Conservation (phyloP, 2,888 invertebrate species). For the Lithophane leautieri region DNA sequence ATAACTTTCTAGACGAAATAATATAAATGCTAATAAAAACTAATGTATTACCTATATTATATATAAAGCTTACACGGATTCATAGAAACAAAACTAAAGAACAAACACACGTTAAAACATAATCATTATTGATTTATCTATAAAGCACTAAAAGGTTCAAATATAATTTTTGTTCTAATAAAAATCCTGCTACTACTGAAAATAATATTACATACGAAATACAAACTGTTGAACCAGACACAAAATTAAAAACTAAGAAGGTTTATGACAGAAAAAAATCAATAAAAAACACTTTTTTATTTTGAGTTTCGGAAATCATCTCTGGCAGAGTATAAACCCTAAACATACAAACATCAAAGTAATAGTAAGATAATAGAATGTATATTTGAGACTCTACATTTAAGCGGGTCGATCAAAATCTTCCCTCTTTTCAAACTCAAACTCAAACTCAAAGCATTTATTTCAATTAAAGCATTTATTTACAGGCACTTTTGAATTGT, state of each 20-base stretch:
- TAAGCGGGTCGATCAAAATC: not conserved
- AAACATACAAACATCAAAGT: not conserved
- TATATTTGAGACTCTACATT: not conserved
- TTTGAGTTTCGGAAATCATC: too few relatives aligned
- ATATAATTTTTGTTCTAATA: not conserved
- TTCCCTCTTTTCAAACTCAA: too few relatives aligned
- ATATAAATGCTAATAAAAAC: not conserved
- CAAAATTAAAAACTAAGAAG: not conserved
- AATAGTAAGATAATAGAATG: not conserved
- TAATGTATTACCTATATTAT: too few relatives aligned
- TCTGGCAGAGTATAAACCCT: too few relatives aligned
- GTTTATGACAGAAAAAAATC: not conserved
- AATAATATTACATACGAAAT: not conserved
- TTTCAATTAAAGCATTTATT: too few relatives aligned
- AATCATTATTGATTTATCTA: conserved; percentile 10
- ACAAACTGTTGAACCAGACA: not conserved
- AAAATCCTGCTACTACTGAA: conserved; percentile 1
- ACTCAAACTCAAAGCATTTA: too few relatives aligned
- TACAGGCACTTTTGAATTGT: too few relatives aligned
- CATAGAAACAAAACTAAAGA: not conserved
- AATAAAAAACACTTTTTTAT: too few relatives aligned
- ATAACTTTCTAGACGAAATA: not conserved
- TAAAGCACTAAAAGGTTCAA: not conserved
- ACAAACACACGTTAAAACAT: not conserved
- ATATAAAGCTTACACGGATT: not conserved